These are phyloP conservation scores for Pseudochaenichthys georgianus DNA, from an alignment of 2,797 vertebrate genomes.

Conservation along the genomic window DNA sequence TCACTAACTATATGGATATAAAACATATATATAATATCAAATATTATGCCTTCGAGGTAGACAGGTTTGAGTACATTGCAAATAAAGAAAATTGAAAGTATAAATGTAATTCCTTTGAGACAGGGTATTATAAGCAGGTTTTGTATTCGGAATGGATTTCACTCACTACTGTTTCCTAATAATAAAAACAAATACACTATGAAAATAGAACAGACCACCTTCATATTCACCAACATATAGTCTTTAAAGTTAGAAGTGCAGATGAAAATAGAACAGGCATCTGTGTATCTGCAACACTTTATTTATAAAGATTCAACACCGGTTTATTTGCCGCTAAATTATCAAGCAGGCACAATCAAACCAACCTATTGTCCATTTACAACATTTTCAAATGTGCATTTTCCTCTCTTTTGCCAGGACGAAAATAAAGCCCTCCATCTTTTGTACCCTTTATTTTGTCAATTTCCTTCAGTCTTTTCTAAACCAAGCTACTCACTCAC, in stretches of 20 bases:
- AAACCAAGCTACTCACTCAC: conserved; percentile 23
- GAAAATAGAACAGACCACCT: not conserved
- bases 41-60: no score
- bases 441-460: conserved; percentile 39
- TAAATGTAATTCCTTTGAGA: no score
- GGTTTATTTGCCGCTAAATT: conserved; percentile 9
- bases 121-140: no score
- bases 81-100: no score
- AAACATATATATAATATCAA: not conserved
- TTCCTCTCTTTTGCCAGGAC: not conserved
- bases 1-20: not conserved
- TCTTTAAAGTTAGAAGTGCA: not conserved
- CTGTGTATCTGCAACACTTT: not conserved
- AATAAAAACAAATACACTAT: not conserved
- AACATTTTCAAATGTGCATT: not conserved
- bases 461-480: conserved; percentile 29
- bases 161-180: not conserved
- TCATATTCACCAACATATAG: not conserved
- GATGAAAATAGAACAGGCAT: no score
- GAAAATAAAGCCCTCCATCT: conserved; percentile 22
- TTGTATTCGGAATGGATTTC: no score
- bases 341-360: not conserved
- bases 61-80: no score
- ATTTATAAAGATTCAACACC: not conserved
- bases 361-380: not conserved